Evolutionary conservation across 1,140 invertebrate genomes (phyloP).

Genomic region (Drosophila sp.): DNA sequence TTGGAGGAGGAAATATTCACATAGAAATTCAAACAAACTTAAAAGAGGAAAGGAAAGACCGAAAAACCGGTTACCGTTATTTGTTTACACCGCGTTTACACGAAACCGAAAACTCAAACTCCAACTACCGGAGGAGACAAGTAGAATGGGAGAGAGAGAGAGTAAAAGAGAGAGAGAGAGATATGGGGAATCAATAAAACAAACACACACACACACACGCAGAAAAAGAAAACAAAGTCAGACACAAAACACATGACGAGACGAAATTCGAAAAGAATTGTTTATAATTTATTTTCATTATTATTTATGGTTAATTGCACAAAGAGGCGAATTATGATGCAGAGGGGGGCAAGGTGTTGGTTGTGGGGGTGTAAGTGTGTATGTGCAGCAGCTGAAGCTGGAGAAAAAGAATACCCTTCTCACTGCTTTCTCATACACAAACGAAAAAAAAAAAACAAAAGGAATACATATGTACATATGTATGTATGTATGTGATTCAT

Average conservation of each 20-base stretch:
- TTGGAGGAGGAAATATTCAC: conserved; percentile 29
- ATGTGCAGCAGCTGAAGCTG: conserved; percentile 25
- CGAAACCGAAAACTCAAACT: conserved; percentile 32
- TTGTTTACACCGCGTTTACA: conserved; percentile 55
- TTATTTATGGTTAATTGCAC: conserved; percentile 62
- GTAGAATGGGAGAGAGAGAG: conserved; percentile 13
- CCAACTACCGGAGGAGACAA: conserved; percentile 8
- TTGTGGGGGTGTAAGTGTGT: conserved; percentile 38
- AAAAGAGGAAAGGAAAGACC: conserved; percentile 9
- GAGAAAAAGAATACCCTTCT: conserved; percentile 26
- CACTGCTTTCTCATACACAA: conserved; percentile 12
- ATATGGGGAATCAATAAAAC: conserved; percentile 73
- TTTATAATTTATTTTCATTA: conserved; percentile 33
- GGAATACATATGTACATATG: background rate
- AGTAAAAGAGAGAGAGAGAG: background rate
- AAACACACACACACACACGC: conserved; percentile 67
- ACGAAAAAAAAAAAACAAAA: conserved; percentile 22
- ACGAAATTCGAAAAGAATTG: conserved; percentile 32
- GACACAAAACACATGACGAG: conserved; percentile 55
- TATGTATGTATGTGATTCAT: conserved; percentile 43
- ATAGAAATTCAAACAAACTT: conserved; percentile 41
- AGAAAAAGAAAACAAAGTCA: conserved; percentile 20
- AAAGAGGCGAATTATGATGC: conserved; percentile 52
- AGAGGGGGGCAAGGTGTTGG: background rate
- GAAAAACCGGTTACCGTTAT: conserved; percentile 65